Conservation (phyloP, 2,888 invertebrate species). For the Zaprionus obscuricornis region DNA sequence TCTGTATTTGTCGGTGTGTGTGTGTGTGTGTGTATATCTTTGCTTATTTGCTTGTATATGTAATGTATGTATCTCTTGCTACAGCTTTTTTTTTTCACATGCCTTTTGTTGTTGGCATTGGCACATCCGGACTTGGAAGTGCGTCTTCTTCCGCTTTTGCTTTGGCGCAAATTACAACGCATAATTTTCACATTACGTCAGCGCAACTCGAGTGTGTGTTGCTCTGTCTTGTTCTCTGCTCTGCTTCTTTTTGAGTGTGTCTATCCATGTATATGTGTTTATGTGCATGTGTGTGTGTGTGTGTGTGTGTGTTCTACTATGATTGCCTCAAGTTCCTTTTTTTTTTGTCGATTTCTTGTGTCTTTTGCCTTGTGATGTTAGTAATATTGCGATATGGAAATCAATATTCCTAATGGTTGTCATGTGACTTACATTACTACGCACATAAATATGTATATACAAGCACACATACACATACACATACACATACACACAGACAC, state of each 20-base stretch:
- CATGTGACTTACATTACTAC: slow-evolving; percentile 41
- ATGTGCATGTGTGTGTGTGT: slow-evolving; percentile 1
- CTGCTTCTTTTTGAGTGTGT: slow-evolving; percentile 8
- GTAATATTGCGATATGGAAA: slow-evolving; percentile 70
- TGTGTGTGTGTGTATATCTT: slow-evolving; percentile 36
- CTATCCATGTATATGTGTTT: not conserved
- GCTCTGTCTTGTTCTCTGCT: slow-evolving; percentile 10
- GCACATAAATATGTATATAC: not conserved
- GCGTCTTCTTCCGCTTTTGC: slow-evolving; percentile 74
- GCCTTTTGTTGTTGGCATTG: slow-evolving; percentile 38
- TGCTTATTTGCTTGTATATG: slow-evolving; percentile 39
- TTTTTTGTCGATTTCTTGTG: slow-evolving; percentile 1
- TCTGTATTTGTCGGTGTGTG: slow-evolving; percentile 33
- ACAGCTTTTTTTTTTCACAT: slow-evolving; percentile 24
- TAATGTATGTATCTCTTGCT: slow-evolving; percentile 35
- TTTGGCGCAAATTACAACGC: slow-evolving; percentile 74
- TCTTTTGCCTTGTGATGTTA: slow-evolving; percentile 42
- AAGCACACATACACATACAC: slow-evolving; percentile 5
- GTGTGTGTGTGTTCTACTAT: slow-evolving; percentile 14
- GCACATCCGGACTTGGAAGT: slow-evolving; percentile 58
- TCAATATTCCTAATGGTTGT: slow-evolving; percentile 75
- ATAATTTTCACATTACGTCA: slow-evolving; percentile 80
- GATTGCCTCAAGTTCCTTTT: slow-evolving; percentile 30
- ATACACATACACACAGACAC: slow-evolving; percentile 1
- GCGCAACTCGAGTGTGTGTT: slow-evolving; percentile 21